phyloP scores from a whole-genome alignment of 2,797 vertebrate genomes.

The Cyprinella venusta region DNA sequence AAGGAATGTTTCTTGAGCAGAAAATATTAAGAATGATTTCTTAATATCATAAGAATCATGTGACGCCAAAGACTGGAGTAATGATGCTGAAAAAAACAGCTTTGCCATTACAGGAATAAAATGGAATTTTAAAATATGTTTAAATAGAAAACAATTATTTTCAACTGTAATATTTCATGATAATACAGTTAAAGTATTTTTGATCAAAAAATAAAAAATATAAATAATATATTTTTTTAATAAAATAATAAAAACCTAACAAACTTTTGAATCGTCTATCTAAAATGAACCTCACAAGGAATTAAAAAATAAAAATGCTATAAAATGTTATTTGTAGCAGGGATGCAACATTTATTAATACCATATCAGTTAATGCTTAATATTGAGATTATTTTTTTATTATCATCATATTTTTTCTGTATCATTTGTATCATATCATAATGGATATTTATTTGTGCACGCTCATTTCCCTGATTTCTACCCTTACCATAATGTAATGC shows the following conservation, averaged over 20 bases:
- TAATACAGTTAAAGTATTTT: neutral
- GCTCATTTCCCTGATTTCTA: neutral
- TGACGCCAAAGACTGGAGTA: neutral
- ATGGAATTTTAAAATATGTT: neutral
- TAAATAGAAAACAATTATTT: neutral
- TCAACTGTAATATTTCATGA: neutral
- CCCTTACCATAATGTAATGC: neutral
- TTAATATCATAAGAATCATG: neutral
- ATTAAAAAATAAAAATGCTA: neutral
- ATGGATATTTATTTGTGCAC: neutral
- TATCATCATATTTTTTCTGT: accelerated
- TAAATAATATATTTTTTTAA: too few relatives aligned
- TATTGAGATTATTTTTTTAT: neutral
- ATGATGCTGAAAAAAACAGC: neutral
- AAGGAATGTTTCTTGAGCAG: neutral
- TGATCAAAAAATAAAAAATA: too few relatives aligned
- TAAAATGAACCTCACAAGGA: neutral
- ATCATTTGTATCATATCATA: neutral
- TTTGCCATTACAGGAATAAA: neutral
- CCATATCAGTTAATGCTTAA: neutral
- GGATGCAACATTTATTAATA: neutral
- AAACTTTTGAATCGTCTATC: neutral
- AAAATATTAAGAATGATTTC: neutral
- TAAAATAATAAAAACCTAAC: too few relatives aligned
- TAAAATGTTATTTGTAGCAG: neutral